Evolutionary conservation across 2,888 invertebrate genomes (phyloP).

Genomic region (Psylliodes chrysocephalus): DNA sequence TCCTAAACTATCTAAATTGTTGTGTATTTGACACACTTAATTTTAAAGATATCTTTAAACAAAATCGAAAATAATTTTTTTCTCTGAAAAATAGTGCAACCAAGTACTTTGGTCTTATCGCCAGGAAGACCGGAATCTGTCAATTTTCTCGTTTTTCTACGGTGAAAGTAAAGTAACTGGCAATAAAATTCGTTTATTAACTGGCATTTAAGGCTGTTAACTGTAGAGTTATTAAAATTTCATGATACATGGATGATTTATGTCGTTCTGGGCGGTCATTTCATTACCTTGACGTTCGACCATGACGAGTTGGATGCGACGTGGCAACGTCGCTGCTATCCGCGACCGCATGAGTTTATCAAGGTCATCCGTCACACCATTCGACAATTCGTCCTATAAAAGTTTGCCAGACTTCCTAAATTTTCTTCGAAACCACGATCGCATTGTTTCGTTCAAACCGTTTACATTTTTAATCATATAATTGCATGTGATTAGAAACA

Average conservation of each 20-base stretch:
- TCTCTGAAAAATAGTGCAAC: too few relatives aligned
- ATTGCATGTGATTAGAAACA: too few relatives aligned
- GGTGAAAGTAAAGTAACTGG: conserved; percentile 34
- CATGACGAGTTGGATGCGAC: conserved; percentile 42
- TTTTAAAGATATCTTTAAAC: too few relatives aligned
- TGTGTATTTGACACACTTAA: too few relatives aligned
- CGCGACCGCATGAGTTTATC: conserved; percentile 50
- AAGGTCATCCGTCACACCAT: conserved; percentile 52
- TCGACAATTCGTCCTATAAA: conserved; percentile 33
- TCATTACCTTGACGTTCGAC: conserved; percentile 49
- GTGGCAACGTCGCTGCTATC: conserved; percentile 45
- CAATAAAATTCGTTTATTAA: conserved; percentile 29
- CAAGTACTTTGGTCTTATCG: not conserved
- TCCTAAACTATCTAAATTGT: too few relatives aligned
- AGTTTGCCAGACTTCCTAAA: conserved; percentile 18
- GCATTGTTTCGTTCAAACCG: too few relatives aligned
- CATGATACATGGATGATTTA: conserved; percentile 38
- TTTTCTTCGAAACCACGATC: conserved; percentile 14
- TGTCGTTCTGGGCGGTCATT: conserved; percentile 43
- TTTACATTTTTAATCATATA: too few relatives aligned
- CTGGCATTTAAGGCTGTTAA: conserved; percentile 32
- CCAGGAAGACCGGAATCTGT: not conserved
- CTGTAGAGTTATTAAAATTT: conserved; percentile 36
- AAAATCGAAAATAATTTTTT: too few relatives aligned
- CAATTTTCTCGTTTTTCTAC: conserved; percentile 37